phyloP scores from a whole-genome alignment of 2,888 invertebrate genomes.

The Tridacna crocea region DNA sequence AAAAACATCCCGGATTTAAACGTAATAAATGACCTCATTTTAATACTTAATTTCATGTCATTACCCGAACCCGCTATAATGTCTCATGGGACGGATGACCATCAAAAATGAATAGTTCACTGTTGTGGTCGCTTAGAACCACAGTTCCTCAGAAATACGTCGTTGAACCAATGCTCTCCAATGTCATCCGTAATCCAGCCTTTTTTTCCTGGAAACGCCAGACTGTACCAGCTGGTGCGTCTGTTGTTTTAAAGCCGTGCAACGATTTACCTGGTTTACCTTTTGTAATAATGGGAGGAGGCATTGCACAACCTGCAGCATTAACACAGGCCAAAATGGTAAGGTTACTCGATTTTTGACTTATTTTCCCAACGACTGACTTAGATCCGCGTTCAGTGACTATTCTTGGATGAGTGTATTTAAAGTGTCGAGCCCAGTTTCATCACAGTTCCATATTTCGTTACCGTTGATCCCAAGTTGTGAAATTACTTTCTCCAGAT shows the following conservation, averaged over 20 bases:
- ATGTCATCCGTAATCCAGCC: slow-evolving; percentile 66
- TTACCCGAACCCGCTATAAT: too few relatives aligned
- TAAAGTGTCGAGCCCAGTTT: slow-evolving; percentile 29
- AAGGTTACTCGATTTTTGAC: not conserved
- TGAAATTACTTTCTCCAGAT: not conserved
- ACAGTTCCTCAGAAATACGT: slow-evolving; percentile 60
- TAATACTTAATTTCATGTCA: too few relatives aligned
- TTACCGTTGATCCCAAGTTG: not conserved
- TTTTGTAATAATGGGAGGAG: slow-evolving; percentile 56
- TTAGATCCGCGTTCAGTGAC: slow-evolving; percentile 22
- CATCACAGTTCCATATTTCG: slow-evolving; percentile 30
- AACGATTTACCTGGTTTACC: slow-evolving; percentile 56
- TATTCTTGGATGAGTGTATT: slow-evolving; percentile 26
- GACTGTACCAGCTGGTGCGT: slow-evolving; percentile 44
- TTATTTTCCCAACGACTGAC: slow-evolving; percentile 16
- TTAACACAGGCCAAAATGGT: slow-evolving; percentile 57
- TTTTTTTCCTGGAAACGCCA: slow-evolving; percentile 62
- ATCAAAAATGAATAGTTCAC: slow-evolving; percentile 62
- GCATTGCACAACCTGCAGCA: slow-evolving; percentile 53
- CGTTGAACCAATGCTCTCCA: slow-evolving; percentile 59
- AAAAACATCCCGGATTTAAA: too few relatives aligned
- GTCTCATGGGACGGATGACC: slow-evolving; percentile 60
- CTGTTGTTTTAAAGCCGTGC: slow-evolving; percentile 47
- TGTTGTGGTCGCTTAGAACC: slow-evolving; percentile 56
- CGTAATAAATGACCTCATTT: too few relatives aligned